These are phyloP conservation scores for Aphidius colemani DNA, from an alignment of 2,888 invertebrate genomes.

Conservation along the genomic window DNA sequence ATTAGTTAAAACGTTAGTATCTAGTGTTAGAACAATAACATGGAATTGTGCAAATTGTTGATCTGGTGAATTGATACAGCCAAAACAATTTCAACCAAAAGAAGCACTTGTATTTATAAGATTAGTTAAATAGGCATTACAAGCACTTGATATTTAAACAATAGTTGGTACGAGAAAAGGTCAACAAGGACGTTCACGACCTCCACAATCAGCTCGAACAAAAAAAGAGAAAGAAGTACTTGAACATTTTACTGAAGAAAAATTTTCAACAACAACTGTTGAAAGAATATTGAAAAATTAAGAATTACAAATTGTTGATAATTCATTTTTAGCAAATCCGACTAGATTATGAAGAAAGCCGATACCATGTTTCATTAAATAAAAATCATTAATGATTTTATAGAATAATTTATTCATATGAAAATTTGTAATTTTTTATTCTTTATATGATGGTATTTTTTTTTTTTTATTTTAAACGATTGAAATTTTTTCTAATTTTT, in stretches of 20 bases:
- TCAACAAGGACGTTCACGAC: constrained; percentile 54
- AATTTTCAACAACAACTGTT: constrained; percentile 94
- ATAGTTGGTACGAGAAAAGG: constrained; percentile 61
- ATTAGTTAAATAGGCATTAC: constrained; percentile 91
- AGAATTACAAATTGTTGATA: no score
- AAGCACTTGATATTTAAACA: constrained; percentile 91
- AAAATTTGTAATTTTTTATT: no score
- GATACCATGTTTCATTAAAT: no score
- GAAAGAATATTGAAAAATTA: no score
- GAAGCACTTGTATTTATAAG: constrained; percentile 91
- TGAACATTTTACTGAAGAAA: constrained; percentile 96
- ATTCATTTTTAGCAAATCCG: no score
- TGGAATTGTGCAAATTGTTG: constrained; percentile 93
- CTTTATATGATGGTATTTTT: no score
- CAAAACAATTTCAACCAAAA: constrained; percentile 83
- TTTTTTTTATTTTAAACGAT: no score
- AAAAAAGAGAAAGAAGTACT: constrained; percentile 98
- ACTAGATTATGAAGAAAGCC: no score
- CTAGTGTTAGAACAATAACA: constrained; percentile 95
- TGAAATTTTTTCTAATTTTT: no score
- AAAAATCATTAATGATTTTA: no score
- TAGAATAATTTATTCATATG: no score
- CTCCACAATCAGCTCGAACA: constrained; percentile 74
- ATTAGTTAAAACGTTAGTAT: constrained; percentile 92
- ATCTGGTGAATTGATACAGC: constrained; percentile 59